Conservation (phyloP, 2,888 invertebrate species). For the Tortrix viridana region DNA sequence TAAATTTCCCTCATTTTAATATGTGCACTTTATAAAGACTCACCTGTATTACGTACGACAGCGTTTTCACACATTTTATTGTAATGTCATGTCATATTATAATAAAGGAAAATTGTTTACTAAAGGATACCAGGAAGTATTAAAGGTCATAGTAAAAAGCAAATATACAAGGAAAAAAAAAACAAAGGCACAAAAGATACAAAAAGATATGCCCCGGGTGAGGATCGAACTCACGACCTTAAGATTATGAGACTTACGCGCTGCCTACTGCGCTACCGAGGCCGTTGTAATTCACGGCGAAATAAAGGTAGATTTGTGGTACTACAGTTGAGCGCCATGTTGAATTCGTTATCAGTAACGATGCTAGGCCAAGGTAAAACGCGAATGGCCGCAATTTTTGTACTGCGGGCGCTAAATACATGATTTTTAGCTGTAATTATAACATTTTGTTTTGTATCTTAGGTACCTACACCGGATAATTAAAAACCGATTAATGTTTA, state of each 20-base stretch:
- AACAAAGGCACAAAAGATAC: slow-evolving; percentile 10
- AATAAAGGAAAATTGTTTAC: slow-evolving; percentile 4
- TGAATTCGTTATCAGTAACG: slow-evolving; percentile 26
- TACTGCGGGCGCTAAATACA: neutral
- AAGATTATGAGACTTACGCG: slow-evolving; percentile 96
- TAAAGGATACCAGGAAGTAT: slow-evolving; percentile 10
- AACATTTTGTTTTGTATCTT: neutral
- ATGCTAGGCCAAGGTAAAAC: slow-evolving; percentile 28
- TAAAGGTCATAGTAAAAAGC: neutral
- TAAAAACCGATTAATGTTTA: too few relatives aligned
- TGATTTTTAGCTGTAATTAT: too few relatives aligned
- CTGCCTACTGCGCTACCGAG: slow-evolving; percentile 95
- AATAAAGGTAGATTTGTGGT: slow-evolving; percentile 7
- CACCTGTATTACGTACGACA: too few relatives aligned
- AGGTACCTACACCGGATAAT: neutral
- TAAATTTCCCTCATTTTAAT: too few relatives aligned
- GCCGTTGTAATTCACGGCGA: slow-evolving; percentile 56
- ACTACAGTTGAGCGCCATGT: neutral
- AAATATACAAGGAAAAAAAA: slow-evolving; percentile 26
- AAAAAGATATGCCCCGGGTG: slow-evolving; percentile 90
- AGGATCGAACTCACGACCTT: slow-evolving; percentile 98
- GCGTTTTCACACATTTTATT: slow-evolving; percentile 1
- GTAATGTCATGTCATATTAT: neutral
- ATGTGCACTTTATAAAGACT: too few relatives aligned
- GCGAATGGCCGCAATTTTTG: slow-evolving; percentile 6